A percentile compares a stretch with the other conserved stretches of the same genome.
These are phyloP conservation scores for sheep (Ovis aries) DNA, from an alignment of 2,113 vertebrate species.

Conservation along the genomic window DNA sequence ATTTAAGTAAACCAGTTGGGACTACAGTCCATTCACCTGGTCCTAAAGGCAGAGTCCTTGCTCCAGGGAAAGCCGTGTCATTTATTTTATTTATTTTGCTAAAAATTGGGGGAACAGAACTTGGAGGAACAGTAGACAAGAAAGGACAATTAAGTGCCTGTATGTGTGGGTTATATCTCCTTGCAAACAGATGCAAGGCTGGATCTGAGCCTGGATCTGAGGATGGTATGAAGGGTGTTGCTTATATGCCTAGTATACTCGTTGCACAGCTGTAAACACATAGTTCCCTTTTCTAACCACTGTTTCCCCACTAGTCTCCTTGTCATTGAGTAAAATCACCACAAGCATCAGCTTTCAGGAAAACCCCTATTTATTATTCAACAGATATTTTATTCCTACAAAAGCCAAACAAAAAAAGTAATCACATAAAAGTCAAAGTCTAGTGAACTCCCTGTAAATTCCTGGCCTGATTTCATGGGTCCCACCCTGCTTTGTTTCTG, in stretches of 20 bases:
- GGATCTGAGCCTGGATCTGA: not conserved
- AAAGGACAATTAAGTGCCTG: not conserved
- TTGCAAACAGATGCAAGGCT: not conserved
- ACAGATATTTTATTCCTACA: not conserved
- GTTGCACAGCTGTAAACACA: not conserved
- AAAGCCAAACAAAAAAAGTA: slow-evolving; percentile 3
- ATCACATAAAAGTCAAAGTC: not conserved
- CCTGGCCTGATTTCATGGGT: not conserved
- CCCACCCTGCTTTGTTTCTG: not conserved
- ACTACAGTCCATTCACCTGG: not conserved
- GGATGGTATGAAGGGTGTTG: not conserved
- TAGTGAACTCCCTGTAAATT: not conserved
- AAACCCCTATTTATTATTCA: slow-evolving; percentile 13
- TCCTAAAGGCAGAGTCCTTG: not conserved
- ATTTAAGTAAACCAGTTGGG: not conserved
- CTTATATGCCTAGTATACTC: not conserved
- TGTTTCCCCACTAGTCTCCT: not conserved
- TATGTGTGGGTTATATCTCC: not conserved
- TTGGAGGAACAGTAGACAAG: not conserved
- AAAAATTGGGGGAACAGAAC: not conserved
- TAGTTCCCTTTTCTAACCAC: not conserved
- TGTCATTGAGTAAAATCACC: not conserved
- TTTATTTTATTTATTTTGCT: not conserved
- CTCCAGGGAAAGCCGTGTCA: not conserved
- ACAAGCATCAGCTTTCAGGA: slow-evolving; percentile 6